Base-by-base conservation (phyloP, 2,888 invertebrate species). In the Drosophila lacicola region DNA sequence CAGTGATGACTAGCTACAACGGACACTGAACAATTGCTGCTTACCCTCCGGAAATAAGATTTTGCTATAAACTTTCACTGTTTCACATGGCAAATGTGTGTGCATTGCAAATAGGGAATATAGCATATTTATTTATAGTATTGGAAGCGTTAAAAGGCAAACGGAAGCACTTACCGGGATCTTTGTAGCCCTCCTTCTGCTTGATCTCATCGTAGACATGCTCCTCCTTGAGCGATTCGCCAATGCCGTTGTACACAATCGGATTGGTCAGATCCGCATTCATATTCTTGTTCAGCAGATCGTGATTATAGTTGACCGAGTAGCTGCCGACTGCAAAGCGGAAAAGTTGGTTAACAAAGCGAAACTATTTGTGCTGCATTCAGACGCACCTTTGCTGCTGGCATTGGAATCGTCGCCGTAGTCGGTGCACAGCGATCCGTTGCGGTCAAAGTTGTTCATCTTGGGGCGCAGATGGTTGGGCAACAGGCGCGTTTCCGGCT, bases 121-220 rank as follows among this genome's bases (percentile, higher is more conserved):
- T 44, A 51, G 29, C 39, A 47, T 54, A 19, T 41, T 63, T 37
- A 47, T 25, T 63, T 37, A 47, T 25, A 29, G 34, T 14, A 6
- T 34, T 36, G n/a, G 9, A 2, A 19, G 37, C 13, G n/a, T 5
- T 13, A 2, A 49, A 13, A 33, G 39, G 4, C 8, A 6, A 36
- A 36, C 13, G 4, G 49, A 13, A 37, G 2, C 41, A 91, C 93
- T 92, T 92, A 95, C 95, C 95, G 70, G 93, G 92, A 91, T 94
- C 94, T 73, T 95, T 95, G 70, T 86, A 91, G 61, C 94, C 94
- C 78, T 96, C 96, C 89, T 96, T 96, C 55, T 96, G 96, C 88
- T 97, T 97, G 75, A 98, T 97, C 92, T 97, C 97, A 90, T 97
- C 97, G 88, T 98, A 98, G 0, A 97, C 95, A 89, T 97, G 97